phyloP scores from a whole-genome alignment of 2,888 invertebrate species.

The Scaptodrosophila latifasciaeformis region DNA sequence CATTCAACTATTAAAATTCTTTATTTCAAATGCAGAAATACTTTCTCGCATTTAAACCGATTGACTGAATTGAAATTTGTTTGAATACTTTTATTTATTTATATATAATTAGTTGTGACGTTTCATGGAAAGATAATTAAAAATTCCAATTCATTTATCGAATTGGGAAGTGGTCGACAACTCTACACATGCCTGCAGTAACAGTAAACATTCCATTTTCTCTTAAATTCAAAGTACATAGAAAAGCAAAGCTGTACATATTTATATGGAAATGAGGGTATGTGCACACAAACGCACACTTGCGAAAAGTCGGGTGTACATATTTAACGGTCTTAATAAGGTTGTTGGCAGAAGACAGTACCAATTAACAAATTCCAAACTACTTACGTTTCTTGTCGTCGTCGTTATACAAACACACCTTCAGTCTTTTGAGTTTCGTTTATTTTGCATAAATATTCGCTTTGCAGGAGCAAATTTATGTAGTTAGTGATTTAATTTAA shows the following conservation, averaged over 20 bases:
- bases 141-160: neutral
- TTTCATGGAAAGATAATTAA: neutral
- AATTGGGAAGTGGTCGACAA: neutral
- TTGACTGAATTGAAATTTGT: no score
- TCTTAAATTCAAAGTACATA: neutral
- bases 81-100: neutral
- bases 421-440: slow-evolving; percentile 55
- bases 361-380: slow-evolving; percentile 52
- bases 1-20: slow-evolving; percentile 24
- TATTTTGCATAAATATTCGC: slow-evolving; percentile 42
- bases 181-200: slow-evolving; percentile 8
- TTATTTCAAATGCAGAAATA: slow-evolving; percentile 14
- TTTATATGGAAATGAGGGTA: neutral
- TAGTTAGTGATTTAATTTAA: slow-evolving; percentile 9
- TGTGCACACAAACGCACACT: slow-evolving; percentile 25
- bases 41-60: neutral
- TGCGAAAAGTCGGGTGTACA: neutral
- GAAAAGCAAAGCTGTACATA: neutral
- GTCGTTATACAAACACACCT: slow-evolving; percentile 56
- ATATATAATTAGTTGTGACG: neutral
- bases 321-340: slow-evolving; percentile 10
- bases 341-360: slow-evolving; percentile 6
- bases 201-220: neutral
- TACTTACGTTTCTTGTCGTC: slow-evolving; percentile 62
- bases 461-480: slow-evolving; percentile 34